Evolutionary conservation across 2,113 vertebrate species (phyloP), one percentile per base, ranked within the genome.

Genomic region (Pavo muticus): DNA sequence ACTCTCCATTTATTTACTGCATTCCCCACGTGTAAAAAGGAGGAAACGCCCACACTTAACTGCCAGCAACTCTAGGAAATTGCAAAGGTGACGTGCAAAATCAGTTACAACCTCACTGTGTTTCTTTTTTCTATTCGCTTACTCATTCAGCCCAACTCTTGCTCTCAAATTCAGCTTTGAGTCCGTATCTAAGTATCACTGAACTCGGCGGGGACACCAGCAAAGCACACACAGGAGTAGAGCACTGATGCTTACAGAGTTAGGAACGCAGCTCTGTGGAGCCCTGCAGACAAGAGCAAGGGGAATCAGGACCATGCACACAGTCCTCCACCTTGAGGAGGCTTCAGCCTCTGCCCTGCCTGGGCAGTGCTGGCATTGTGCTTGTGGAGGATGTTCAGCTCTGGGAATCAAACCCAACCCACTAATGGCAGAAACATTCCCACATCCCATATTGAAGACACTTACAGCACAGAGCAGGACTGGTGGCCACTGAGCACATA

Each of bases 391-490:
- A 24, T 70, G 37, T 42, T 42, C 42, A 35, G 14, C 9, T 2
- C 6, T 56, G 54, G 40, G 52, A 71, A 61, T n/a, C 19, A 88
- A 90, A 77, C 11, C 8, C 4, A 2, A 61, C 6, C 18, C 21
- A 29, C 16, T 25, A 57, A 64, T 0, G 1, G 15, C 59, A 78
- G n/a, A 67, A 84, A 61, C 5, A 3, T 37, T 67, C 6, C 8
- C 37, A n/a, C 8, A 12, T 3, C 15, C 4, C 74, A 30, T 30
- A 30, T 5, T 17, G 52, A 54, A 30, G 27, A 54, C 27, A 20
- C 48, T 50, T 68, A 50, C 5, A 64, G 88, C 89, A 94, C n/a
- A 37, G 47, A 96, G 92, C 35, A 15, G 82, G 94, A 93, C 94
- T 73, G 91, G 92, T 77, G 23, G 71, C 35, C 24, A 77, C 39